These are phyloP conservation scores for Elysia chlorotica DNA, from an alignment of 1,140 invertebrate species.

Conservation along the genomic window DNA sequence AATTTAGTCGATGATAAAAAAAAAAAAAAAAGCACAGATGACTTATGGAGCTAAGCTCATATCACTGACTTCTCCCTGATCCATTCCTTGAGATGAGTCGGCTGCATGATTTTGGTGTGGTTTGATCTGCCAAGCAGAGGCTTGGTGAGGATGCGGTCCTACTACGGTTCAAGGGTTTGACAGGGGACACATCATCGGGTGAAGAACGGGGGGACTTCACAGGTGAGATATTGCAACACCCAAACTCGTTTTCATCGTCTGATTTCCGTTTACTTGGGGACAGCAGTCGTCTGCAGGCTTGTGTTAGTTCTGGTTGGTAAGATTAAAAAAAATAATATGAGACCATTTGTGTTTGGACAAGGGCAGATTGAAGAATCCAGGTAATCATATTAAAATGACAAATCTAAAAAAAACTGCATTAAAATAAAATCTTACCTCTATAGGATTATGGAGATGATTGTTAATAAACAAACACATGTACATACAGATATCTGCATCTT, in stretches of 20 bases:
- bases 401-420: too few relatives aligned
- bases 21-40: background rate
- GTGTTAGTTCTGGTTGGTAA: background rate
- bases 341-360: too few relatives aligned
- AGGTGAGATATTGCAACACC: background rate
- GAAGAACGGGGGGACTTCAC: background rate
- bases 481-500: too few relatives aligned
- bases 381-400: too few relatives aligned
- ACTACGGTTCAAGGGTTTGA: background rate
- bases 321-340: background rate
- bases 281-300: background rate
- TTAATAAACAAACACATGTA: too few relatives aligned
- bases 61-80: background rate
- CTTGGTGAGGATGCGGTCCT: background rate
- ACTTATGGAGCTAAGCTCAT: background rate
- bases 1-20: background rate
- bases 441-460: too few relatives aligned
- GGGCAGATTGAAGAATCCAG: too few relatives aligned
- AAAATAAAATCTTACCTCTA: too few relatives aligned
- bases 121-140: background rate
- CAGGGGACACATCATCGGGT: background rate
- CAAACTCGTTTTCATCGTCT: conserved; percentile 15
- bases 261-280: conserved; percentile 17
- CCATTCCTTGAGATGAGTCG: too few relatives aligned
- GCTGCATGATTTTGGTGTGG: conserved; percentile 15